Evolutionary conservation across 2,888 invertebrate species (phyloP).

Genomic region (Tubulanus polymorphus): DNA sequence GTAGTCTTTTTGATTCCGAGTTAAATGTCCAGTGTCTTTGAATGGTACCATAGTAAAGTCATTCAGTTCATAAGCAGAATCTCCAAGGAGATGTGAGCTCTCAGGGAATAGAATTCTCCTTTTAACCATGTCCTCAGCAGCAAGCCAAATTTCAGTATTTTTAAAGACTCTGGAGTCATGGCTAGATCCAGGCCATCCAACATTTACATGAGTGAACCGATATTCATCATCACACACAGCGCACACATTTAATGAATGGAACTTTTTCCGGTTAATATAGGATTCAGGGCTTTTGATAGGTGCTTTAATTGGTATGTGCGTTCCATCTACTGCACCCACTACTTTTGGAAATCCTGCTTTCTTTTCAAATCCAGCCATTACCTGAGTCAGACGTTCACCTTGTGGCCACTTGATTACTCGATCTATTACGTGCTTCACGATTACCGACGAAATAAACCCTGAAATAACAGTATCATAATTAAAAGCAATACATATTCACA

Average conservation of each 20-base stretch:
- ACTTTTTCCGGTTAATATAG: constrained; percentile 15
- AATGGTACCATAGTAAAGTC: no score
- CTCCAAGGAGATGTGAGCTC: no score
- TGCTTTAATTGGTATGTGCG: constrained; percentile 13
- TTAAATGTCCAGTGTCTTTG: no score
- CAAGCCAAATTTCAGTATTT: no score
- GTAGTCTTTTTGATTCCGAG: no score
- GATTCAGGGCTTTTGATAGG: constrained; percentile 7
- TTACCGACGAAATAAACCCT: no score
- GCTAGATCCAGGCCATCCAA: constrained; percentile 11
- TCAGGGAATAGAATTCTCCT: no score
- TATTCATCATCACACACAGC: constrained; percentile 7
- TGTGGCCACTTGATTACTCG: constrained; percentile 8
- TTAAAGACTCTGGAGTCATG: constrained; percentile 14
- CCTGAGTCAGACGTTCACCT: constrained; percentile 1
- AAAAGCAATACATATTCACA: no score
- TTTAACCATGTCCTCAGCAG: no score
- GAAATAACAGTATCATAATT: no score
- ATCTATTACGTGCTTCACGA: no score
- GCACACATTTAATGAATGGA: constrained; percentile 11
- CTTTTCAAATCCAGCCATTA: constrained; percentile 6
- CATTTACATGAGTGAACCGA: constrained; percentile 4
- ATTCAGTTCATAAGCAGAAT: no score
- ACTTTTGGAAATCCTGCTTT: constrained; percentile 12
- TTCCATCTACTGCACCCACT: constrained; percentile 17